A percentile compares a stretch with the other conserved stretches of the same genome.
Conservation (phyloP, 1,140 invertebrate genomes). For the Capitella teleta region DNA sequence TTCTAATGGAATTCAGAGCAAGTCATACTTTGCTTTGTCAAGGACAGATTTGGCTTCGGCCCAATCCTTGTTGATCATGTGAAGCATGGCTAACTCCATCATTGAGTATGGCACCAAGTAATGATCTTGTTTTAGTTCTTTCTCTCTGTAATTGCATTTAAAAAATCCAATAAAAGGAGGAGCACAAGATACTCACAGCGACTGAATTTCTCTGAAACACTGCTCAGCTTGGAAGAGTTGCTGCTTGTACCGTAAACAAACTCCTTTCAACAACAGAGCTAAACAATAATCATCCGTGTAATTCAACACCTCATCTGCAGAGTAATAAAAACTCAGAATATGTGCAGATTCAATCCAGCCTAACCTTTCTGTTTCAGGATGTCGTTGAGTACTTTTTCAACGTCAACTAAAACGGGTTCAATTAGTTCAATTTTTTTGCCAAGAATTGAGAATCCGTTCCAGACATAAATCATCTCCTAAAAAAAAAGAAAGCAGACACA, state of each 20-base stretch:
- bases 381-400: constrained; percentile 53
- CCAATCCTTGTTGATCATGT: constrained; percentile 54
- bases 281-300: constrained; percentile 68
- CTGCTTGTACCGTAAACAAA: constrained; percentile 64
- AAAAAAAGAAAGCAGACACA: constrained; percentile 12
- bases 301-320: constrained; percentile 41
- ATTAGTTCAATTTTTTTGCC: constrained; percentile 57
- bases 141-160: constrained; percentile 51
- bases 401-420: constrained; percentile 57
- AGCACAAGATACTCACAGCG: constrained; percentile 33
- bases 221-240: constrained; percentile 62
- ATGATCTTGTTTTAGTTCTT: constrained; percentile 67
- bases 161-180: not conserved
- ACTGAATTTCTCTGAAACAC: constrained; percentile 55
- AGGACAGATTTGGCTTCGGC: constrained; percentile 60
- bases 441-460: constrained; percentile 83
- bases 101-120: constrained; percentile 77
- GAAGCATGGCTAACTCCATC: constrained; percentile 72
- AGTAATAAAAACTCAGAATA: not conserved
- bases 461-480: constrained; percentile 77
- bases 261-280: constrained; percentile 66
- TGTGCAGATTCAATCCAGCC: constrained; percentile 19
- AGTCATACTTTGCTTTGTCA: constrained; percentile 65
- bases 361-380: constrained; percentile 38
- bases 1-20: not conserved